phyloP scores from a whole-genome alignment of 1,140 invertebrate genomes.

The Leptinotarsa lineolata region DNA sequence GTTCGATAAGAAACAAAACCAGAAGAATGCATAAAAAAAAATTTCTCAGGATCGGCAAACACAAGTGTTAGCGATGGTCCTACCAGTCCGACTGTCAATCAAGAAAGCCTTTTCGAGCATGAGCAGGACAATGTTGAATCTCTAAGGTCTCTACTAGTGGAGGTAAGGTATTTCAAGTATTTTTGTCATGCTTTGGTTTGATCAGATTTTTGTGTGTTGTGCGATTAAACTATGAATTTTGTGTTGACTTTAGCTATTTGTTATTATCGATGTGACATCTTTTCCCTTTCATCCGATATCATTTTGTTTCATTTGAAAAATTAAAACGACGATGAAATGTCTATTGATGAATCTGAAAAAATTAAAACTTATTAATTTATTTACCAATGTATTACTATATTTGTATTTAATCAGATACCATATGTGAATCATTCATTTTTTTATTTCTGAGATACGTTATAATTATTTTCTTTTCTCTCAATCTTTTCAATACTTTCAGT shows the following conservation, averaged over 20 bases:
- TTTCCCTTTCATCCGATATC: background rate
- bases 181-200: background rate
- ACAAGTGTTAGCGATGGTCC: conserved; percentile 66
- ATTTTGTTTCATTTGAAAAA: background rate
- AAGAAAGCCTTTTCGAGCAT: conserved; percentile 60
- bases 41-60: conserved; percentile 58
- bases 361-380: too few species aligned
- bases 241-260: background rate
- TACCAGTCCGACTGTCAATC: conserved; percentile 60
- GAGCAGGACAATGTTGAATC: conserved; percentile 65
- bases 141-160: conserved; percentile 69
- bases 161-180: conserved; percentile 63
- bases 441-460: too few species aligned
- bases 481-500: too few species aligned
- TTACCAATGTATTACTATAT: too few species aligned
- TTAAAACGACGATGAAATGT: too few species aligned
- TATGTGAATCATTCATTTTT: too few species aligned
- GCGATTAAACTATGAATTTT: background rate
- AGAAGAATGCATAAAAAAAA: background rate
- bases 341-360: too few species aligned
- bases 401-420: too few species aligned
- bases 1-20: too few species aligned
- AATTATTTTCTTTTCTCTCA: too few species aligned
- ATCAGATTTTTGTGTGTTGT: background rate
- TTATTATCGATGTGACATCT: background rate